These are phyloP conservation scores for Zophobas morio DNA, from an alignment of 1,140 invertebrate species.

Conservation along the genomic window DNA sequence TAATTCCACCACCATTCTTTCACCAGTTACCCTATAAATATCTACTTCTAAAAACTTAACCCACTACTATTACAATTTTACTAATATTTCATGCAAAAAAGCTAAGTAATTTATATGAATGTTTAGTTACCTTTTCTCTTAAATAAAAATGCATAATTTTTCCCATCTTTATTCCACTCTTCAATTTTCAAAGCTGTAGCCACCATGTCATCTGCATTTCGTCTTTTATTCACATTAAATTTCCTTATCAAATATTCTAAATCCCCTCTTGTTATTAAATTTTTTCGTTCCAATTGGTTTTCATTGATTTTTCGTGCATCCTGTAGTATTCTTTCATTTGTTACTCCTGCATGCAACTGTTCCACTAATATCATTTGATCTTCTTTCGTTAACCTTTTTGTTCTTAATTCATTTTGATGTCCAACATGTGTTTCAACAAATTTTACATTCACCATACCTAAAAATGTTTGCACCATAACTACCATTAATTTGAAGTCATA, in stretches of 20 bases:
- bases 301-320: conserved; percentile 45
- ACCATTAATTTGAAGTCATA: conserved; percentile 15
- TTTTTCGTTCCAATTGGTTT: conserved; percentile 14
- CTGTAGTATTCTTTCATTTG: conserved; percentile 41
- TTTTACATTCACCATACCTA: conserved; percentile 13
- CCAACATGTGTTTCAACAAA: conserved; percentile 49
- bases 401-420: conserved; percentile 46
- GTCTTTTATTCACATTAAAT: conserved; percentile 45
- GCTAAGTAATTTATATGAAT: too few relatives aligned
- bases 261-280: conserved; percentile 46
- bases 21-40: too few relatives aligned
- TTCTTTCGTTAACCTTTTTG: conserved; percentile 34
- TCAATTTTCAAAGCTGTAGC: conserved; percentile 45
- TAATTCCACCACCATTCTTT: too few relatives aligned
- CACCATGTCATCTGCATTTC: conserved; percentile 45
- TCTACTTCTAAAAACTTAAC: too few relatives aligned
- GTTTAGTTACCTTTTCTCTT: conserved; percentile 43
- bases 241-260: conserved; percentile 43
- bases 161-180: conserved; percentile 49
- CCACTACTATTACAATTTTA: too few relatives aligned
- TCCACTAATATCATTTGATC: conserved; percentile 42
- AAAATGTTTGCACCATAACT: neutral
- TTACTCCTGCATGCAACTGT: conserved; percentile 42
- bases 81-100: too few relatives aligned
- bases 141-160: conserved; percentile 51